Conservation (phyloP, 2,797 vertebrate species). For the Pteronotus mesoamericanus region DNA sequence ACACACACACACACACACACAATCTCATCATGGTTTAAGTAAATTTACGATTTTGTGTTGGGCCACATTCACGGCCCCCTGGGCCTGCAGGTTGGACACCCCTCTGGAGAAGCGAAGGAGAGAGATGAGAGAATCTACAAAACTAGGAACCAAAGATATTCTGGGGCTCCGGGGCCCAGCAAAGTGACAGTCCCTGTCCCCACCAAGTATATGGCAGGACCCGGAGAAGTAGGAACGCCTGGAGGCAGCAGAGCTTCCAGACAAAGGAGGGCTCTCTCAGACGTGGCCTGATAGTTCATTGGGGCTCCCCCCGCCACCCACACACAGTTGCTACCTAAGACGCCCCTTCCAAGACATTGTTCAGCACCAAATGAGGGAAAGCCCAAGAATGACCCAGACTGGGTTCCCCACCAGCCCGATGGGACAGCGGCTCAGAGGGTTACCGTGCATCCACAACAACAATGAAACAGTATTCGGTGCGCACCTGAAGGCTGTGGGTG, state of each 20-base stretch:
- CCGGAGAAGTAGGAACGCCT: neutral
- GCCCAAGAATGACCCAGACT: neutral
- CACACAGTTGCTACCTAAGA: neutral
- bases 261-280: neutral
- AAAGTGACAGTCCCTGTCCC: neutral
- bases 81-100: too few species aligned
- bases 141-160: too few species aligned
- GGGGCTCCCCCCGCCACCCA: neutral
- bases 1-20: too few species aligned
- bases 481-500: neutral
- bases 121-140: neutral
- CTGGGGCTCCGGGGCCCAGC: neutral
- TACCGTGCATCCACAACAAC: too few species aligned
- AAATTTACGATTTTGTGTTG: too few species aligned
- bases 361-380: neutral
- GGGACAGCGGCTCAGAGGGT: neutral
- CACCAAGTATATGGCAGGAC: rapidly evolving
- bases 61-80: too few species aligned
- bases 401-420: neutral
- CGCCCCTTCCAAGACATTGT: rapidly evolving
- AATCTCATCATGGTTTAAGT: too few species aligned
- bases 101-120: neutral
- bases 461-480: neutral
- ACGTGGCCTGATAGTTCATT: rapidly evolving
- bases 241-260: neutral